Conservation (phyloP, 2,113 vertebrate genomes). For the Sphaerodactylus townsendi region DNA sequence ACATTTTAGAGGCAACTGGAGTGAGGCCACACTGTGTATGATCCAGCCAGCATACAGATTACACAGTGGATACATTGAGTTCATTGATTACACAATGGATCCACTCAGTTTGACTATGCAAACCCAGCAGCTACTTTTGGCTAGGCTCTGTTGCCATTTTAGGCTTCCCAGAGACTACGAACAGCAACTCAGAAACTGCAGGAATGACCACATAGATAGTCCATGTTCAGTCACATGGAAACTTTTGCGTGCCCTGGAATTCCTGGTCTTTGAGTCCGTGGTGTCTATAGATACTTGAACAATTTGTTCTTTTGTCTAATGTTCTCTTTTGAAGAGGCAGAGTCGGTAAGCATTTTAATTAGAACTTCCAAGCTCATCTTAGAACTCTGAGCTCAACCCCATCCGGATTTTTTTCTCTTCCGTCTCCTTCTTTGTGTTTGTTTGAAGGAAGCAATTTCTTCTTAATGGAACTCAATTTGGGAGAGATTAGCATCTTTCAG, state of each 20-base stretch:
- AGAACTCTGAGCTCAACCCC: not conserved
- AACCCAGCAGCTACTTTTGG: not conserved
- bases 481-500: slow-evolving; percentile 30
- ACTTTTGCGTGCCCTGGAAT: not conserved
- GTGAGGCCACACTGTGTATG: too few relatives aligned
- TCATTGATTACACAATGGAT: not conserved
- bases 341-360: slow-evolving; percentile 50
- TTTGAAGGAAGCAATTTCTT: slow-evolving; percentile 29
- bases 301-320: slow-evolving; percentile 29
- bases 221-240: not conserved
- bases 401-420: not conserved
- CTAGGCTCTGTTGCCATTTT: slow-evolving; percentile 3
- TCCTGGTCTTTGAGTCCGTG: slow-evolving; percentile 16
- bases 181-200: rapidly evolving
- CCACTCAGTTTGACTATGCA: not conserved
- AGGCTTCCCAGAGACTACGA: not conserved
- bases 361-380: slow-evolving; percentile 27
- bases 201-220: not conserved
- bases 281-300: slow-evolving; percentile 23
- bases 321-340: slow-evolving; percentile 35
- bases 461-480: slow-evolving; percentile 19
- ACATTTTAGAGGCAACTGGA: not conserved
- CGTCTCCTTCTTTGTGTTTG: slow-evolving; percentile 21
- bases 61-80: not conserved
- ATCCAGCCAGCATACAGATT: not conserved